Conservation (phyloP, 2,113 vertebrate species). For the Menura novaehollandiae region DNA sequence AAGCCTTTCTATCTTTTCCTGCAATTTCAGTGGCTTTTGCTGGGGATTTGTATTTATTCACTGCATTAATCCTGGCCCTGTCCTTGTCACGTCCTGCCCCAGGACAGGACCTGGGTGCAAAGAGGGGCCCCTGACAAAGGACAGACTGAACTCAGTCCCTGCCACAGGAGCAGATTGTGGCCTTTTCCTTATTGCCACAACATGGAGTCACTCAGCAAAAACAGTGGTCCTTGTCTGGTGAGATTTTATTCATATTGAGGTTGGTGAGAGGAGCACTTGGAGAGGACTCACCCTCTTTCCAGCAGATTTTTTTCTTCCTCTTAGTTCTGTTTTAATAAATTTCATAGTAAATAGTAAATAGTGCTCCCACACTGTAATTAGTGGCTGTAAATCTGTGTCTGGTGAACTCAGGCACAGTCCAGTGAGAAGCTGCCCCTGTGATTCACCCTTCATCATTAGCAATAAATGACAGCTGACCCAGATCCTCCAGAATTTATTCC, state of each 20-base stretch:
- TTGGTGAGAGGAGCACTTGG: not conserved
- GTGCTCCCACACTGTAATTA: not conserved
- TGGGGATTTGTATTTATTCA: not conserved
- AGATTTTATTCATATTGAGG: not conserved
- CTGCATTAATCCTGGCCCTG: not conserved
- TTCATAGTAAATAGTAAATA: not conserved
- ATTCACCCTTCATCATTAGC: not conserved
- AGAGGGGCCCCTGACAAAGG: not conserved
- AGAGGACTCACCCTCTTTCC: not conserved
- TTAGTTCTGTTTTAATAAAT: not conserved
- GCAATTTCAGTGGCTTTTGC: not conserved
- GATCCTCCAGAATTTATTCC: not conserved
- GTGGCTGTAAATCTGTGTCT: not conserved
- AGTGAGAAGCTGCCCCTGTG: not conserved
- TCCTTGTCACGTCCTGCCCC: not conserved
- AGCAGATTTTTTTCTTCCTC: not conserved
- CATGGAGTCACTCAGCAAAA: not conserved
- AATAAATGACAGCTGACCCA: not conserved
- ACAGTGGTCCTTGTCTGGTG: not conserved
- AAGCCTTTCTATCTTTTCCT: not conserved
- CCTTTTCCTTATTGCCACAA: not conserved
- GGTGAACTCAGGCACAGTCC: not conserved
- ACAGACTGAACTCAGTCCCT: not conserved
- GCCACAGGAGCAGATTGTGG: not conserved
- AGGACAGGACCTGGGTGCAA: not conserved